Conservation (phyloP, 2,113 vertebrate genomes). For the Gasterosteus nipponicus region DNA sequence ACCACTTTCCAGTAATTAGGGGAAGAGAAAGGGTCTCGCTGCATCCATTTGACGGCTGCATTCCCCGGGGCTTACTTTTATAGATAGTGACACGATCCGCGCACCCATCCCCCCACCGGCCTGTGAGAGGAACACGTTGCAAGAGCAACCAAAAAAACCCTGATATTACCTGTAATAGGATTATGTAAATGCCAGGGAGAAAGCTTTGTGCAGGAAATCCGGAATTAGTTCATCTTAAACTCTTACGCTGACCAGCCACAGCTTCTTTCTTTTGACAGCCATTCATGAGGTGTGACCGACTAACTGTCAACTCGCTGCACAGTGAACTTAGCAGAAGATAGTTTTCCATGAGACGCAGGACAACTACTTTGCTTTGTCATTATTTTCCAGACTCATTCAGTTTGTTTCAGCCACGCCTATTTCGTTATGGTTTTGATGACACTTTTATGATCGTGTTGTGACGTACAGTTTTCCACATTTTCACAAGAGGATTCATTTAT, state of each 20-base stretch:
- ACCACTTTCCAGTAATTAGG: slow-evolving; percentile 46
- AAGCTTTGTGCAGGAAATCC: slow-evolving; percentile 38
- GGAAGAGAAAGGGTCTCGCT: slow-evolving; percentile 49
- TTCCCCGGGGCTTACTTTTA: slow-evolving; percentile 41
- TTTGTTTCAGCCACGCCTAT: background rate
- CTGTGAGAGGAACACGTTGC: slow-evolving; percentile 28
- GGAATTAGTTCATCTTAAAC: slow-evolving; percentile 28
- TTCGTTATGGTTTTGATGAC: background rate
- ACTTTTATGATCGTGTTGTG: slow-evolving; percentile 3
- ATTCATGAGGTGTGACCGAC: background rate
- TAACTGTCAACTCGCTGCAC: background rate
- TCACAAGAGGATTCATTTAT: slow-evolving; percentile 22
- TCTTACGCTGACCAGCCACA: background rate
- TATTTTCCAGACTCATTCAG: background rate
- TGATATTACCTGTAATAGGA: slow-evolving; percentile 52
- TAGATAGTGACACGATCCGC: slow-evolving; percentile 43
- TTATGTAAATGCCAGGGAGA: slow-evolving; percentile 38
- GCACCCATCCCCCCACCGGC: slow-evolving; percentile 18
- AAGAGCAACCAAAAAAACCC: slow-evolving; percentile 30
- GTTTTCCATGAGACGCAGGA: background rate
- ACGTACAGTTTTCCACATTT: slow-evolving; percentile 4
- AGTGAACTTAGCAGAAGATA: background rate
- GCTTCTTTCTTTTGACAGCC: background rate
- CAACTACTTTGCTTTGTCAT: background rate
- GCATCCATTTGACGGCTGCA: slow-evolving; percentile 23